phyloP scores from a whole-genome alignment of 92 coral and sea anemone genomes.

The Actinostola sp. region DNA sequence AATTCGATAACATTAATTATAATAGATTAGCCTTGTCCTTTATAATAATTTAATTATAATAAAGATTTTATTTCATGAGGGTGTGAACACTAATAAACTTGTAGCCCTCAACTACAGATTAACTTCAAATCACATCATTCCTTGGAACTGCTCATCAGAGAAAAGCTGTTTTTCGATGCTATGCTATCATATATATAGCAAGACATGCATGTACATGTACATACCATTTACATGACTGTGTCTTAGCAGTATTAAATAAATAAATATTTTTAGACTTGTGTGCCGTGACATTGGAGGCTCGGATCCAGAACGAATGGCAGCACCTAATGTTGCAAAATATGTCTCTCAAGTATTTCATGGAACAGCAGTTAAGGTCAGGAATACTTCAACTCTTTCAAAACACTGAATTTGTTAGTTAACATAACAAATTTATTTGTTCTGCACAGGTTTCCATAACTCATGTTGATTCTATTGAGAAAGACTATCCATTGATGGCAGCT shows the following conservation, averaged over 20 bases:
- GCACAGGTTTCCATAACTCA: constrained; percentile 63
- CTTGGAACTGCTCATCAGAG: too few species aligned
- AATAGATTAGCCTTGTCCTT: too few species aligned
- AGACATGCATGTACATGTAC: too few species aligned
- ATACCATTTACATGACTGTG: neutral
- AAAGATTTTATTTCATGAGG: too few species aligned
- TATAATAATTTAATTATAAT: too few species aligned
- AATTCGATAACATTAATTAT: too few species aligned
- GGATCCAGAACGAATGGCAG: constrained; percentile 95
- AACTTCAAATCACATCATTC: too few species aligned
- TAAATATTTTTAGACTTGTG: constrained; percentile 56
- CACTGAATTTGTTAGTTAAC: neutral
- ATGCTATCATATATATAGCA: too few species aligned
- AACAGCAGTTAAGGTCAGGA: constrained; percentile 72
- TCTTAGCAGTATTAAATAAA: neutral
- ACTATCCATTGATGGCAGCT: constrained; percentile 83
- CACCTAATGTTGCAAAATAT: constrained; percentile 80
- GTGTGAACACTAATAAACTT: too few species aligned
- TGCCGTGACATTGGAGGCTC: constrained; percentile 95
- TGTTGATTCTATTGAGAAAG: constrained; percentile 54
- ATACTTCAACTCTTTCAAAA: neutral
- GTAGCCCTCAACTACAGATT: too few species aligned
- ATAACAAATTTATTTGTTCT: too few species aligned
- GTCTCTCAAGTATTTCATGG: constrained; percentile 58
- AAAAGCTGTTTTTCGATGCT: too few species aligned